phyloP scores from a whole-genome alignment of 35 echinoderm and acorn worm species.

The Patiria miniata region DNA sequence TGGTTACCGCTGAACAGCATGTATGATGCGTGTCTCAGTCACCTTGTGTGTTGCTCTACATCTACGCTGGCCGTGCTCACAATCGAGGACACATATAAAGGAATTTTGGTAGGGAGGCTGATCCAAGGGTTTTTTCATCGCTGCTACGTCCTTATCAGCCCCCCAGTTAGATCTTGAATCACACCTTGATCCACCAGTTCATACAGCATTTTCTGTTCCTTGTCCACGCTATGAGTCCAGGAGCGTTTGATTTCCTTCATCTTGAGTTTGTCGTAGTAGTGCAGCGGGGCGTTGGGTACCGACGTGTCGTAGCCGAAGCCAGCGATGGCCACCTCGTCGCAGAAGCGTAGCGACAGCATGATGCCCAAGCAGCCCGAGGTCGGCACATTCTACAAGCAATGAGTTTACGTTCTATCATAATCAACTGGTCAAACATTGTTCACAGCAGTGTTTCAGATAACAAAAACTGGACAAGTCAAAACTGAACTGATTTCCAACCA shows the following conservation, averaged over 20 bases:
- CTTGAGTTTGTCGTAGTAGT: slow-evolving; percentile 83
- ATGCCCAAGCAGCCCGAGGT: slow-evolving; percentile 82
- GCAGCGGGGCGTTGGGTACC: slow-evolving; percentile 67
- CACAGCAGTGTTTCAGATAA: background rate
- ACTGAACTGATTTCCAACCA: background rate
- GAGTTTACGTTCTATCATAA: background rate
- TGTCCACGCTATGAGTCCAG: slow-evolving; percentile 71
- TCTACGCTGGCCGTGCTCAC: too few relatives aligned
- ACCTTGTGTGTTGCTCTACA: too few relatives aligned
- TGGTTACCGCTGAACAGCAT: too few relatives aligned
- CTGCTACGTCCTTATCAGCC: slow-evolving; percentile 26
- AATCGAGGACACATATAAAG: too few relatives aligned
- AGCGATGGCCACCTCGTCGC: slow-evolving; percentile 86
- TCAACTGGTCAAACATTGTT: background rate
- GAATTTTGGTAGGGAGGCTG: too few relatives aligned
- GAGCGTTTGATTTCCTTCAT: slow-evolving; percentile 71
- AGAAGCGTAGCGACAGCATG: slow-evolving; percentile 64
- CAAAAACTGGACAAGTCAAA: background rate
- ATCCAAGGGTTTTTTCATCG: background rate
- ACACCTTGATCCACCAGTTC: slow-evolving; percentile 75
- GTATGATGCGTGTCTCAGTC: too few relatives aligned
- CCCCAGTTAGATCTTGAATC: slow-evolving; percentile 87
- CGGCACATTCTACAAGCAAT: slow-evolving; percentile 78
- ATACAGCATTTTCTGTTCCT: slow-evolving; percentile 58
- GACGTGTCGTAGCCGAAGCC: slow-evolving; percentile 87